Percentiles rank a stretch among this genome's conserved stretches.
Conservation (phyloP, 2,113 vertebrate genomes). For the Brachirus orientalis region DNA sequence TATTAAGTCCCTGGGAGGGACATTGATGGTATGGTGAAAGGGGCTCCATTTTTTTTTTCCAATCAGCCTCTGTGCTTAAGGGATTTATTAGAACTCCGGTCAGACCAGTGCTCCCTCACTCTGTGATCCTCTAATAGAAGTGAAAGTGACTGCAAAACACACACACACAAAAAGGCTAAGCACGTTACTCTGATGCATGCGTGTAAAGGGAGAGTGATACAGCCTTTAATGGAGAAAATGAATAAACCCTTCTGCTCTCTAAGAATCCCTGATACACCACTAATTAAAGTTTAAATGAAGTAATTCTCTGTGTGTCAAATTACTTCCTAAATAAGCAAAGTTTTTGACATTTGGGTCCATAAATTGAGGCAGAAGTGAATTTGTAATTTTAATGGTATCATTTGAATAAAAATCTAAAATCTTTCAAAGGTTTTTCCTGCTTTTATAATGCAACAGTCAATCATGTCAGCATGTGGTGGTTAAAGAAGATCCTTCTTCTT, state of each 20-base stretch:
- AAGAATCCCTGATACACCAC: background rate
- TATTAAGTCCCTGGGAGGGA: slow-evolving; percentile 21
- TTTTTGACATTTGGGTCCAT: slow-evolving; percentile 13
- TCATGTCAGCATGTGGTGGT: slow-evolving; percentile 17
- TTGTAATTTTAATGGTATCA: background rate
- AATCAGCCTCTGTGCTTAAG: slow-evolving; percentile 35
- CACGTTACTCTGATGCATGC: slow-evolving; percentile 24
- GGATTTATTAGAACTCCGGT: slow-evolving; percentile 61
- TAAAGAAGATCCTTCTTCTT: background rate
- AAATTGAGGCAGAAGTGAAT: slow-evolving; percentile 9
- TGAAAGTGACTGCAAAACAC: slow-evolving; percentile 39
- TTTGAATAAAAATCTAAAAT: too few relatives aligned
- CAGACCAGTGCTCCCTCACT: slow-evolving; percentile 56
- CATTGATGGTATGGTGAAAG: slow-evolving; percentile 21
- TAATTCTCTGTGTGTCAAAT: slow-evolving; percentile 20
- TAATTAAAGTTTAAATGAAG: slow-evolving; percentile 36
- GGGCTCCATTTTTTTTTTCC: slow-evolving; percentile 12
- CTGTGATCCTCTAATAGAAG: slow-evolving; percentile 48
- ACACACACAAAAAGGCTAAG: slow-evolving; percentile 2
- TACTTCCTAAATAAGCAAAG: slow-evolving; percentile 39
- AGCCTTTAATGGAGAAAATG: slow-evolving; percentile 31
- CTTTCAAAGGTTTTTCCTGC: background rate
- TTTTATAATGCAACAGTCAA: slow-evolving; percentile 6
- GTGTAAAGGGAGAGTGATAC: slow-evolving; percentile 23
- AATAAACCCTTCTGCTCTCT: too few relatives aligned